Evolutionary conservation across 2,888 invertebrate species (phyloP).

Genomic region (Cheilosia urbana): DNA sequence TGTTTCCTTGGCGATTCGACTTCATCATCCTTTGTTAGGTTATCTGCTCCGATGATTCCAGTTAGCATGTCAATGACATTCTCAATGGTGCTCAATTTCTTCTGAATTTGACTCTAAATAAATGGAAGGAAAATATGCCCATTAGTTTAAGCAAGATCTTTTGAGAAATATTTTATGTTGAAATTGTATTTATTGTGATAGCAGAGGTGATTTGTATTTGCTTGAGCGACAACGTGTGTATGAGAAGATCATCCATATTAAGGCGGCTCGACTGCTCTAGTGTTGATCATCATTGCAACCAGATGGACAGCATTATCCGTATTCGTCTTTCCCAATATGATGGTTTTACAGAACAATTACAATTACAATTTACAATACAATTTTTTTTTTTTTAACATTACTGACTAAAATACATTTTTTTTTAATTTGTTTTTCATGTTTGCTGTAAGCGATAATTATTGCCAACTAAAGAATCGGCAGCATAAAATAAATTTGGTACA

Average conservation of each 20-base stretch:
- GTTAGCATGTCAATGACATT: constrained; percentile 95
- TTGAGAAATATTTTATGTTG: constrained; percentile 64
- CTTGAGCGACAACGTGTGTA: constrained; percentile 56
- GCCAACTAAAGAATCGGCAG: constrained; percentile 40
- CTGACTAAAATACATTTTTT: constrained; percentile 58
- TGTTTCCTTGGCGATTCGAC: constrained; percentile 66
- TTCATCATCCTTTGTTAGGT: constrained; percentile 77
- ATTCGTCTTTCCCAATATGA: constrained; percentile 33
- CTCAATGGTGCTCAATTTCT: constrained; percentile 88
- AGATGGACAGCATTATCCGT: constrained; percentile 39
- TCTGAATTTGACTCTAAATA: constrained; percentile 83
- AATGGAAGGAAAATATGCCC: constrained; percentile 38
- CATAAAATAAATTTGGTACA: background rate
- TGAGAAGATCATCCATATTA: constrained; percentile 53
- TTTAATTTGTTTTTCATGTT: constrained; percentile 7
- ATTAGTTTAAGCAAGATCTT: constrained; percentile 48
- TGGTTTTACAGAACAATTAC: constrained; percentile 56
- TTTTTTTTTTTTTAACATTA: constrained; percentile 37
- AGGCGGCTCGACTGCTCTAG: constrained; percentile 38
- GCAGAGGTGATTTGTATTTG: constrained; percentile 62
- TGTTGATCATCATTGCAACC: constrained; percentile 45
- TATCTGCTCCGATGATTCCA: constrained; percentile 91
- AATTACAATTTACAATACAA: constrained; percentile 61
- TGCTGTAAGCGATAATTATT: constrained; percentile 39
- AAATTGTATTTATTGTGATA: constrained; percentile 72